phyloP scores from a whole-genome alignment of 2,113 vertebrate genomes.

The Okapia johnstoni region DNA sequence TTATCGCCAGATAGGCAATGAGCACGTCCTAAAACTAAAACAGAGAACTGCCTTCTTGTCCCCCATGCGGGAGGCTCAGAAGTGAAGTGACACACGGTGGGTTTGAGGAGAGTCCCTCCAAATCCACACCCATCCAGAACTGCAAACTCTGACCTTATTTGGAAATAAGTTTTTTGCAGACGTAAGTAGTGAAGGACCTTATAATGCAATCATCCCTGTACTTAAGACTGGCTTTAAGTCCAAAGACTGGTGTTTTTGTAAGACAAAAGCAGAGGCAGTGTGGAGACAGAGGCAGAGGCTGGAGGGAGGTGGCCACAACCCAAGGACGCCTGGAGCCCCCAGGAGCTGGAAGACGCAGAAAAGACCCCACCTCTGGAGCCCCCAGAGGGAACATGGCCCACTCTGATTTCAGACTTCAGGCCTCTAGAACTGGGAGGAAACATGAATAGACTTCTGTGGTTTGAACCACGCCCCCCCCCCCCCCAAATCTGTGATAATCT shows the following conservation, averaged over 20 bases:
- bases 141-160: background rate
- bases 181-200: background rate
- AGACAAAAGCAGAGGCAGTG: background rate
- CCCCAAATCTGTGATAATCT: background rate
- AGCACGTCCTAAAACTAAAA: background rate
- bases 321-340: background rate
- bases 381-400: background rate
- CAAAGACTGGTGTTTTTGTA: background rate
- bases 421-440: background rate
- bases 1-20: background rate
- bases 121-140: background rate
- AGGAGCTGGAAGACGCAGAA: background rate
- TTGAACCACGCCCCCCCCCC: background rate
- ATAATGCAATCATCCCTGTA: background rate
- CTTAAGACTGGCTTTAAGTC: background rate
- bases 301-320: background rate
- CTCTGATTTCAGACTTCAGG: too few relatives aligned
- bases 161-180: background rate
- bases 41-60: background rate
- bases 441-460: background rate
- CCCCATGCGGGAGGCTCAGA: accelerated
- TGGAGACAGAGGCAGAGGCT: background rate
- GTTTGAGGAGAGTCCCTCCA: background rate
- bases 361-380: accelerated
- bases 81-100: background rate